These are phyloP conservation scores for Protula sp. DNA, from an alignment of 2,888 invertebrate species.

Conservation along the genomic window DNA sequence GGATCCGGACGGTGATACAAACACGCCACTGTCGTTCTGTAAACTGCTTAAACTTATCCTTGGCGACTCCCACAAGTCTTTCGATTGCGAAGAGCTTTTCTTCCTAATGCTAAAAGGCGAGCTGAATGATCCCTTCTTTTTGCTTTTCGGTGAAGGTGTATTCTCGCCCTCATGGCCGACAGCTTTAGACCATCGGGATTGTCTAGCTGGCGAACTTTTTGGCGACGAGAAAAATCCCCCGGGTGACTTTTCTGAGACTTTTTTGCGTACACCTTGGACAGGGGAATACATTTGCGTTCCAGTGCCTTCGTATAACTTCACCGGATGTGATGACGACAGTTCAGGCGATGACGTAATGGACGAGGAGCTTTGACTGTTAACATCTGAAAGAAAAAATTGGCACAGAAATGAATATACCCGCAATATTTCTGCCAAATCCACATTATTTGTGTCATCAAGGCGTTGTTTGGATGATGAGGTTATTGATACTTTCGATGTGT, in stretches of 20 bases:
- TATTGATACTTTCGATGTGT: too few species aligned
- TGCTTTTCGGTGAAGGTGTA: not conserved
- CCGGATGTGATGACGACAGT: not conserved
- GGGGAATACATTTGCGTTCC: not conserved
- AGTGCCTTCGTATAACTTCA: not conserved
- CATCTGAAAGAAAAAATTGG: too few species aligned
- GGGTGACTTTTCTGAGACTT: not conserved
- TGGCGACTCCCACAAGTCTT: not conserved
- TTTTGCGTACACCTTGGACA: not conserved
- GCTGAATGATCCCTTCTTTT: slow-evolving; percentile 1
- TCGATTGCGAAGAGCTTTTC: not conserved
- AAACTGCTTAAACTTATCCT: not conserved
- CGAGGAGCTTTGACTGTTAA: too few species aligned
- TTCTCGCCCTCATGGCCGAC: not conserved
- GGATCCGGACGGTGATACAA: not conserved
- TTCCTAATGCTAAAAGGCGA: not conserved
- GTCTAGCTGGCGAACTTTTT: not conserved
- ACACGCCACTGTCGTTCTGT: not conserved
- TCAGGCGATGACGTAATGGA: not conserved
- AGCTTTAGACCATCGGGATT: too few species aligned
- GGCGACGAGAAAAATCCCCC: not conserved
- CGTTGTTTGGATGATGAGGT: too few species aligned
- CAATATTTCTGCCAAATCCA: too few species aligned
- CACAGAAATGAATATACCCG: too few species aligned
- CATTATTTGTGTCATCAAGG: too few species aligned